Base-by-base conservation (phyloP, 2,113 vertebrate genomes). In the Pseudonaja textilis region DNA sequence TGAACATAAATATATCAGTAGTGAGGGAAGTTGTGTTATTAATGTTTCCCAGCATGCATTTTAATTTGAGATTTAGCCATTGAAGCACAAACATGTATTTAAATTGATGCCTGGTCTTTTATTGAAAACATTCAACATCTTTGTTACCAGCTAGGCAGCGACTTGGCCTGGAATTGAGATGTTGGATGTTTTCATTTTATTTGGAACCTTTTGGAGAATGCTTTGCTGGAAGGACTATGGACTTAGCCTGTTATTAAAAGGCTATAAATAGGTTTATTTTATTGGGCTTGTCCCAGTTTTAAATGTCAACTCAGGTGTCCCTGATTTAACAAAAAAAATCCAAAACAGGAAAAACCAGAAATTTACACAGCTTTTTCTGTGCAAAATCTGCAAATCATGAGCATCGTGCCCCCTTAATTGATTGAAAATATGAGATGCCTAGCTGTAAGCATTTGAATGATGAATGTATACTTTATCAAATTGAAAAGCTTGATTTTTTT, bases 21-120 rank as follows among this genome's bases (percentile, higher is more conserved):
- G 61, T 94, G 93, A 93, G 26, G 90, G 57, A 87, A 94, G 87
- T 92, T 9, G 11, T 93, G 85, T 57, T 95, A 92, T 94, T 95
- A 89, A 57, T 94, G 59, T 93, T 95, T 95, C 93, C 90, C 89
- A 88, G 52, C 12, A 52, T 59, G 74, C 57, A 47, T 87, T 94
- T 96, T 20, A 91, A 85, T 94, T 95, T 95, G 87, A 88, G 64
- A 89, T 92, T 90, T 47, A 90, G 74, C 56, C 16, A 34, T 87
- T 91, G 85, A 81, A 92, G n/a, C 86, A 91, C 93, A 88, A 88
- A 64, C 87, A 89, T 8, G 91, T 85, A 87, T 91, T 92, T 93
- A 88, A 54, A 39, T 42, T 86, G 47, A 34, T 89, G 93, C 94
- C 94, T 56, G 1, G 90, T 56, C 87, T 20, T 20, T 94, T 92